Base-by-base conservation (phyloP, 2,113 vertebrate genomes). In the Paradoxurus hermaphroditus region DNA sequence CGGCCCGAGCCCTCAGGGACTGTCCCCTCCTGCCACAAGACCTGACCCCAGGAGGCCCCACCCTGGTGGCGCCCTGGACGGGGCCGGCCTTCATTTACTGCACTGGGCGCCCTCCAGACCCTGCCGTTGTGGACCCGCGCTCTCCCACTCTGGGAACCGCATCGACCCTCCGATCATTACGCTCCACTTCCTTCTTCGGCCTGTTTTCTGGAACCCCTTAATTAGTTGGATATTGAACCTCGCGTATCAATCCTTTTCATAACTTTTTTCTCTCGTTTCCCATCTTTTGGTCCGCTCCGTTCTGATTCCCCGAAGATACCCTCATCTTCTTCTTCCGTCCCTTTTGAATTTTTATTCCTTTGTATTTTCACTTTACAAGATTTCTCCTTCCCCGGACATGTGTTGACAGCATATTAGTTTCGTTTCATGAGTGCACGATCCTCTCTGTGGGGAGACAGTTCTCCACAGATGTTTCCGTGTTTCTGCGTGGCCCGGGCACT, bases 121-220 rank as follows among this genome's bases (percentile, higher is more conserved):
- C 34, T 49, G 39, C 46, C 11, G 11, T 1, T 36, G 8, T 10
- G 29, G 31, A 23, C 19, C n/a, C 49, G 1, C 0, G 0, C 6
- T 23, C 73, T 73, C 67, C 67, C 10, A 5, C 41, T 59, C 78
- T 12, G 62, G 86, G 25, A 21, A 46, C 13, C 1, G 5, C 8
- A 5, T 25, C 21, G 11, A 9, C 63, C 13, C 63, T 51, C 63
- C 83, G 44, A 18, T 21, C 14, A 13, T 39, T 4, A 4, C 3
- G 15, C 16, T 12, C 27, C 5, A 0, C 31, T 18, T 53, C 36
- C 79, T 46, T 12, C 27, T 25, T 7, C 3, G 3, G 12, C 18
- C 3, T 12, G 1, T 53, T 67, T 81, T 53, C 27, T 67, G 29
- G 3, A 41, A 53, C 29, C 46, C 49, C 2, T 23, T 51, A 18